A percentile compares a stretch with the other conserved stretches of the same genome.
phyloP scores from a whole-genome alignment of 2,797 vertebrate species.

The Rhynchonycteris naso region DNA sequence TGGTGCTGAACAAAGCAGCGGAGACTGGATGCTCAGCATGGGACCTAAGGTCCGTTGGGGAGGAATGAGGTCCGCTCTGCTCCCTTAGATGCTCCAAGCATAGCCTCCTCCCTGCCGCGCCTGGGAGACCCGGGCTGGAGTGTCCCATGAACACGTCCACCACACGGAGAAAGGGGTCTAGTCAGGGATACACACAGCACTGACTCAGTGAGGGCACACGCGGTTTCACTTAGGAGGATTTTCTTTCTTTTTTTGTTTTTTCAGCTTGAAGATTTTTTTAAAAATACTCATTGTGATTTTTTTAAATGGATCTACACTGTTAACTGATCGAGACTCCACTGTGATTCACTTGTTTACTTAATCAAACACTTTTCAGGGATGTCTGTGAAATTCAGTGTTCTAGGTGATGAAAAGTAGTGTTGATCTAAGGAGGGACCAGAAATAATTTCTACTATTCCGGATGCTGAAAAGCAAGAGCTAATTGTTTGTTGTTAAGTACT shows the following conservation, averaged over 20 bases:
- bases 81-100: conserved; percentile 62
- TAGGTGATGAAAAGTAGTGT: conserved; percentile 73
- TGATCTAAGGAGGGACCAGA: conserved; percentile 82
- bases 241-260: conserved; percentile 56
- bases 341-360: conserved; percentile 86
- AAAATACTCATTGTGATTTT: conserved; percentile 75
- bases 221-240: conserved; percentile 19
- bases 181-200: conserved; percentile 73
- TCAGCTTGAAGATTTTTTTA: conserved; percentile 74
- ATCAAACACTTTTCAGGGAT: conserved; percentile 82
- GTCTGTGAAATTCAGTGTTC: conserved; percentile 80
- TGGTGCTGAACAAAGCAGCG: conserved; percentile 33
- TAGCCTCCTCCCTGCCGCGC: conserved; percentile 45
- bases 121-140: conserved; percentile 68
- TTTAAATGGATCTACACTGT: conserved; percentile 79
- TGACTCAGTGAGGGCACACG: conserved; percentile 59
- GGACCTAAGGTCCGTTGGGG: conserved; percentile 67
- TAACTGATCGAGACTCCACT: conserved; percentile 85
- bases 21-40: conserved; percentile 58
- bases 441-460: conserved; percentile 83
- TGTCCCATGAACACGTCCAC: conserved; percentile 70
- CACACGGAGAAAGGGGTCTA: conserved; percentile 56
- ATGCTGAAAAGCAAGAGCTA: conserved; percentile 55
- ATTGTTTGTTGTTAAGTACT: conserved; percentile 30
- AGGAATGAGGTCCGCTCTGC: conserved; percentile 63